Base-by-base conservation (phyloP, 2,797 vertebrate genomes). In the Coccyzus lansbergi region DNA sequence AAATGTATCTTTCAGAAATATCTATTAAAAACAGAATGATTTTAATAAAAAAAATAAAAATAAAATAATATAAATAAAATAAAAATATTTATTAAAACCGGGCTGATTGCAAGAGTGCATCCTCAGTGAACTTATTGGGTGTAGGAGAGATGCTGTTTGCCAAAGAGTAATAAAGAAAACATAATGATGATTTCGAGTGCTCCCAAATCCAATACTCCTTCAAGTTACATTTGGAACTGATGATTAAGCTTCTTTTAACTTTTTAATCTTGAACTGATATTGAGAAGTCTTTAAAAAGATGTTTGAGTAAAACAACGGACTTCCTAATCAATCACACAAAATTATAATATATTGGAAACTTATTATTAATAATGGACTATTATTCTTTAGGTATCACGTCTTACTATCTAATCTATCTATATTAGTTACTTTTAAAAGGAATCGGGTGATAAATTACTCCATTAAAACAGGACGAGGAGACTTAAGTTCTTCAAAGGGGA, bases 351-450 rank as follows among this genome's bases (percentile, higher is more conserved):
- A 74, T 88, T 90, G 68, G 82, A 88, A 94, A 89, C 60, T 71
- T 93, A 86, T 95, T 95, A 90, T 95, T 96, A 94, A 94, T 94
- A 91, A 90, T 80, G 74, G 77, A 92, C 86, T 81, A 56, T 95
- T 96, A 86, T 93, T 96, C 76, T 93, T 91, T 96, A 86, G 52
- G 78, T 69, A 96, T 92, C 92, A 48, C 1, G 0, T 87, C 80
- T 77, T 67, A 79, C 68, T 76, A 55, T 91, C 88, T 96, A 94
- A 97, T 95, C 93, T 92, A 92, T 97, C 97, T 95, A 19, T 84
- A 94, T 97, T 96, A 97, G 95, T 96, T 97, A 96, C 95, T 95
- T 97, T 93, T 95, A 91, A 96, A 94, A 94, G 93, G 94, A 79
- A 55, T 60, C 0, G 18, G 72, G 90, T 97, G 97, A 97, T 92